Conservation (phyloP, 2,113 vertebrate species). For the Nothobranchius kuhntae region DNA sequence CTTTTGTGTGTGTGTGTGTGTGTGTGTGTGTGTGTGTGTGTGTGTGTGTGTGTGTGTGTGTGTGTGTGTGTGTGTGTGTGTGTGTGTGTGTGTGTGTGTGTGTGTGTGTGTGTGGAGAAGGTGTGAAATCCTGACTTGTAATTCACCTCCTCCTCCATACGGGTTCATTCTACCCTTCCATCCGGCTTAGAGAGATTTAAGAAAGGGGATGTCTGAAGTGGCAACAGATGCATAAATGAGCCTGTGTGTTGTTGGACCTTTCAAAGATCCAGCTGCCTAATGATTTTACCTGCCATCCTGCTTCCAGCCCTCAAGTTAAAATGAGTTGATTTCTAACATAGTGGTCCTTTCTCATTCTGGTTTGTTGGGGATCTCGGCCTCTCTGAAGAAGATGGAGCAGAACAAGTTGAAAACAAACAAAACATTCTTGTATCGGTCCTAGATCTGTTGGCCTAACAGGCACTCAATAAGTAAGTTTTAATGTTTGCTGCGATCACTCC, state of each 20-base stretch:
- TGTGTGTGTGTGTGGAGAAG: slow-evolving; percentile 17
- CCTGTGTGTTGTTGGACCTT: slow-evolving; percentile 28
- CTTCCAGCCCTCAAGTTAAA: not conserved
- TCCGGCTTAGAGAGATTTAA: slow-evolving; percentile 58
- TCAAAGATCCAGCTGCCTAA: slow-evolving; percentile 10
- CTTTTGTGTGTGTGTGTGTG: slow-evolving; percentile 16
- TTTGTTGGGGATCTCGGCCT: slow-evolving; percentile 3
- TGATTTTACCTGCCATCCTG: slow-evolving; percentile 1
- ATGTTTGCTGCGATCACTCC: too few species aligned
- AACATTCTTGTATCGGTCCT: slow-evolving; percentile 43
- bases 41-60: slow-evolving; percentile 5
- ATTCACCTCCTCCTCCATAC: slow-evolving; percentile 64
- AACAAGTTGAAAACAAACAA: slow-evolving; percentile 44
- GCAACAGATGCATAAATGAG: slow-evolving; percentile 47
- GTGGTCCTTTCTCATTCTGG: not conserved
- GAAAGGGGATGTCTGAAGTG: slow-evolving; percentile 25
- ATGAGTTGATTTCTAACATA: not conserved
- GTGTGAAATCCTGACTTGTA: slow-evolving; percentile 73
- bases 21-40: not conserved
- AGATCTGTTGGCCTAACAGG: slow-evolving; percentile 34
- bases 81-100: too few species aligned
- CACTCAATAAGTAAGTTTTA: not conserved
- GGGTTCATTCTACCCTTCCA: slow-evolving; percentile 70
- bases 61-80: too few species aligned
- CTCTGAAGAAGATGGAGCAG: slow-evolving; percentile 34